phyloP scores from a whole-genome alignment of 1,140 invertebrate species.

The Drosophila busckii region DNA sequence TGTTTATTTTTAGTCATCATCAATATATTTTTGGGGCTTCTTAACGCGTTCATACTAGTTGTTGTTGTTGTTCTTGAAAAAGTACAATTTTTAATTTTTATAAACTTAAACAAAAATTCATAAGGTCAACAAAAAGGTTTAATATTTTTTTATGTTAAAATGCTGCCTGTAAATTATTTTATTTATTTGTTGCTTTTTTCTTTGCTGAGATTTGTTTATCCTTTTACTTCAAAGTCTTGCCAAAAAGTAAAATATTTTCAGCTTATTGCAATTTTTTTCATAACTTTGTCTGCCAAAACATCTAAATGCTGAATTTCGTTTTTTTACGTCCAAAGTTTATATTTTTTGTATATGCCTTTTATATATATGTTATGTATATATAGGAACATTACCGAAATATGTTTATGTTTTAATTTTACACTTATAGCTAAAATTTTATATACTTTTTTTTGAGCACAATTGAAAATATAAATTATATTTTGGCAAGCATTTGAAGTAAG shows the following conservation, averaged over 20 bases:
- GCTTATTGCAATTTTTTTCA: constrained; percentile 1
- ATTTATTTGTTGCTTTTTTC: constrained; percentile 25
- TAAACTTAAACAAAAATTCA: constrained; percentile 29
- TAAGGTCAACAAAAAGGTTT: constrained; percentile 25
- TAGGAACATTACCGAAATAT: constrained; percentile 79
- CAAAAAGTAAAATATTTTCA: constrained; percentile 18
- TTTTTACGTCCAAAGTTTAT: constrained; percentile 51
- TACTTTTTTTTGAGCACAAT: constrained; percentile 30
- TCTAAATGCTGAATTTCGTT: constrained; percentile 68
- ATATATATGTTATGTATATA: constrained; percentile 56
- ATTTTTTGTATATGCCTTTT: constrained; percentile 45
- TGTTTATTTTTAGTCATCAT: constrained; percentile 44
- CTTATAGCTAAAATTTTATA: constrained; percentile 65
- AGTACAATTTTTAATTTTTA: constrained; percentile 60
- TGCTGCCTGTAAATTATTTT: constrained; percentile 78
- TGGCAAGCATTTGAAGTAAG: constrained; percentile 27
- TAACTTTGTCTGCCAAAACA: constrained; percentile 41
- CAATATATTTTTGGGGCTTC: constrained; percentile 48
- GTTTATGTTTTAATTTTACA: constrained; percentile 74
- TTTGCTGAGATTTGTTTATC: constrained; percentile 24
- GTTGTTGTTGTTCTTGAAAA: constrained; percentile 46
- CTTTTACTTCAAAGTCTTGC: constrained; percentile 24
- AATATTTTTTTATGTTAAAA: constrained; percentile 44
- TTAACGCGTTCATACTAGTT: constrained; percentile 50
- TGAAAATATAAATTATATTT: constrained; percentile 13